These are phyloP conservation scores for Echinarachnius parma DNA, from an alignment of 53 echinoderm and acorn worm species.

Conservation along the genomic window DNA sequence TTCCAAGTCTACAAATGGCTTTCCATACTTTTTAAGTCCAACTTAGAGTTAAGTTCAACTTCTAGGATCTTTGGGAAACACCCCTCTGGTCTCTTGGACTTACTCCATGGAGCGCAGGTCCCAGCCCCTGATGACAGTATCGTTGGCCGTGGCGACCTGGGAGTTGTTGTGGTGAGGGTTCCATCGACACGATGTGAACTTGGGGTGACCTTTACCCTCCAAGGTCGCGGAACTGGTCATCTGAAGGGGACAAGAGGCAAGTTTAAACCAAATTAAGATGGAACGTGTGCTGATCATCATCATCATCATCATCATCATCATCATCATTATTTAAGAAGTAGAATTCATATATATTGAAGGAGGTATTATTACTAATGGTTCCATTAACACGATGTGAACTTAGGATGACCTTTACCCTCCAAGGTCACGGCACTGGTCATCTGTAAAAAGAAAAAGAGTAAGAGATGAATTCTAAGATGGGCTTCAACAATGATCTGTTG, in stretches of 20 bases:
- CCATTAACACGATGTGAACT: slow-evolving; percentile 86
- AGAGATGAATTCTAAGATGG: too few relatives aligned
- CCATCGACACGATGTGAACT: slow-evolving; percentile 87
- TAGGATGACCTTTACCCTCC: slow-evolving; percentile 97
- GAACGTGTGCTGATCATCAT: too few relatives aligned
- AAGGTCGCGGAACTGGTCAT: slow-evolving; percentile 71
- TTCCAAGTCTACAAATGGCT: too few relatives aligned
- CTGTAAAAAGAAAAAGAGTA: slow-evolving; percentile 37
- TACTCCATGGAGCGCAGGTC: slow-evolving; percentile 92
- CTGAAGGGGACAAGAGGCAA: slow-evolving; percentile 30
- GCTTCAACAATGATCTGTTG: too few relatives aligned
- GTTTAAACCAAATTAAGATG: too few relatives aligned
- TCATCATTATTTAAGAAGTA: too few relatives aligned
- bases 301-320: too few relatives aligned
- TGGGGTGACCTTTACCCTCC: slow-evolving; percentile 97
- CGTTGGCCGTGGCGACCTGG: slow-evolving; percentile 93
- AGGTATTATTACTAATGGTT: slow-evolving; percentile 94
- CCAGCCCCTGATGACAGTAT: slow-evolving; percentile 91
- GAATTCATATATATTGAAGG: too few relatives aligned
- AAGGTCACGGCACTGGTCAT: slow-evolving; percentile 70
- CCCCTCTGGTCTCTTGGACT: too few relatives aligned
- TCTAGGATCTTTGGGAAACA: too few relatives aligned
- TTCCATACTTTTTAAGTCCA: too few relatives aligned
- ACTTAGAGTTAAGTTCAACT: too few relatives aligned
- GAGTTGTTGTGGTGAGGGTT: slow-evolving; percentile 98